These are phyloP conservation scores for Montipora capricornis DNA, from an alignment of 64 coral and sea anemone species.

Conservation along the genomic window DNA sequence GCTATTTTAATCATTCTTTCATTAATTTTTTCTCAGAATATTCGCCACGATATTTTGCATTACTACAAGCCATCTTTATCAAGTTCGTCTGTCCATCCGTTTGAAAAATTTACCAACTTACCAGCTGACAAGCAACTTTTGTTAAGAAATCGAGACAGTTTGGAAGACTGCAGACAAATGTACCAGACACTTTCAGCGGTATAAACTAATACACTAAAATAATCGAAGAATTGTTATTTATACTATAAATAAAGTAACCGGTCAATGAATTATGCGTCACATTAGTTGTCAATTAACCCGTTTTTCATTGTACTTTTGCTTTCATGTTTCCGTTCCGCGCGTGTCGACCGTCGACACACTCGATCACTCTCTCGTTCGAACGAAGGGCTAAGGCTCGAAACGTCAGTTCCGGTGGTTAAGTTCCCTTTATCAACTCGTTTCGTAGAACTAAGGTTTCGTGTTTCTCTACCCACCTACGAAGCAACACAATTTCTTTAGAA, in stretches of 20 bases:
- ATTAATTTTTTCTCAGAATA: conserved; percentile 21
- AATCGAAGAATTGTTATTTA: too few species aligned
- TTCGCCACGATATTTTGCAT: conserved; percentile 50
- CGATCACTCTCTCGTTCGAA: too few species aligned
- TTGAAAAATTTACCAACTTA: conserved; percentile 61
- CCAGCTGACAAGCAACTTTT: conserved; percentile 58
- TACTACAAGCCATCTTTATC: conserved; percentile 45
- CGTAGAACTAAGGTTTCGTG: too few species aligned
- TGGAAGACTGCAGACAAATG: conserved; percentile 26
- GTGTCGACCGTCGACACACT: too few species aligned
- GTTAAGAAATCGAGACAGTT: conserved; percentile 36
- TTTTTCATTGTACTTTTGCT: too few species aligned
- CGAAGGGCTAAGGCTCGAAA: too few species aligned
- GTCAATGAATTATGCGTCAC: background rate
- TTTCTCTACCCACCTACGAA: too few species aligned
- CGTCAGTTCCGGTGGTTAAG: too few species aligned
- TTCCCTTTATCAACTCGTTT: too few species aligned
- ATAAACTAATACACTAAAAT: background rate
- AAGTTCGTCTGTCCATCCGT: background rate
- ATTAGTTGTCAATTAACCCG: too few species aligned
- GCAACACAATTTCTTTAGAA: too few species aligned
- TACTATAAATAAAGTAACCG: background rate
- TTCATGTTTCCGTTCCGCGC: too few species aligned
- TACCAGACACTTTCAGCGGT: conserved; percentile 21
- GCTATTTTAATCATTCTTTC: background rate